phyloP scores from a whole-genome alignment of 2,888 invertebrate genomes.

The Agrypnus murinus region DNA sequence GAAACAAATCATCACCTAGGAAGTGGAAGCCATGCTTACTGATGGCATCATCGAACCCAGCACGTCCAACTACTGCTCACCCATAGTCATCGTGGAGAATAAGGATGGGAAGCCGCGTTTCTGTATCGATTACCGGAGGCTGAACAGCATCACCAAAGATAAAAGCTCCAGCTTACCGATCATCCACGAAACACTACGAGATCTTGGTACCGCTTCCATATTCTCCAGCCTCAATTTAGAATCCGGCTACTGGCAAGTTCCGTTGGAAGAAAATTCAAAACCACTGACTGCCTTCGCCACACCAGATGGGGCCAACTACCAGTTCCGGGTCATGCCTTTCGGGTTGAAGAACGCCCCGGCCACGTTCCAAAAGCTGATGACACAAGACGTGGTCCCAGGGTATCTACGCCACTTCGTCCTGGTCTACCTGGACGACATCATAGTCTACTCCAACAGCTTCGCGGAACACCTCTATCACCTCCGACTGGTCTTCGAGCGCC shows the following conservation, averaged over 20 bases:
- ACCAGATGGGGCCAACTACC: slow-evolving; percentile 61
- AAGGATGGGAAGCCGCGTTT: background rate
- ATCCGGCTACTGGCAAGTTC: slow-evolving; percentile 30
- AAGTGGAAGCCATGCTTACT: slow-evolving; percentile 54
- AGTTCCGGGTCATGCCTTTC: slow-evolving; percentile 56
- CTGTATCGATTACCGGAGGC: slow-evolving; percentile 64
- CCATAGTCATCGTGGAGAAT: background rate
- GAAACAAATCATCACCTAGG: background rate
- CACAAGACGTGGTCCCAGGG: slow-evolving; percentile 40
- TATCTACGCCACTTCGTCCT: slow-evolving; percentile 47
- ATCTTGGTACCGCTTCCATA: background rate
- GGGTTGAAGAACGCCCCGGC: slow-evolving; percentile 57
- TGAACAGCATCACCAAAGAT: slow-evolving; percentile 53
- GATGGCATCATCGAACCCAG: slow-evolving; percentile 54
- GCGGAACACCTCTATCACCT: slow-evolving; percentile 55
- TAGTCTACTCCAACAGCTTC: slow-evolving; percentile 51
- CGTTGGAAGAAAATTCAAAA: slow-evolving; percentile 32
- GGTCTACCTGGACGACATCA: slow-evolving; percentile 58
- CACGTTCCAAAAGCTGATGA: slow-evolving; percentile 58
- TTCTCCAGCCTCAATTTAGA: background rate
- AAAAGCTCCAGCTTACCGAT: slow-evolving; percentile 65
- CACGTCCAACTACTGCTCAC: slow-evolving; percentile 39
- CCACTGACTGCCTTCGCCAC: slow-evolving; percentile 52
- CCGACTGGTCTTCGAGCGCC: slow-evolving; percentile 49
- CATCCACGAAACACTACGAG: slow-evolving; percentile 1